phyloP scores from a whole-genome alignment of 35 echinoderm and acorn worm genomes.

The Ophiothrix spiculata region DNA sequence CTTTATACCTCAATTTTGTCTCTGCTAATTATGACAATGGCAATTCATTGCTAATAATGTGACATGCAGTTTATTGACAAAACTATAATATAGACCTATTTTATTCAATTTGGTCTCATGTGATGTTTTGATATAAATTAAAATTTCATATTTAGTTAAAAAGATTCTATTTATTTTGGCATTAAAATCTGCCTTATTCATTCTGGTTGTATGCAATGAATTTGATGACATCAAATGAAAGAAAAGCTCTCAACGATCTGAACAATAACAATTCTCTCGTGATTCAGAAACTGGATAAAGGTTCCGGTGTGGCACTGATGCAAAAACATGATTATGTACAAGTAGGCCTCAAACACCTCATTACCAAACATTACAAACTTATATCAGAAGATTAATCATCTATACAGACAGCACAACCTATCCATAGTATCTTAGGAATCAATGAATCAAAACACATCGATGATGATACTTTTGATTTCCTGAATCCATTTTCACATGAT shows the following conservation, averaged over 20 bases:
- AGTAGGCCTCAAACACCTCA: neutral
- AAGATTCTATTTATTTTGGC: too few relatives aligned
- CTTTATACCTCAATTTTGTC: too few relatives aligned
- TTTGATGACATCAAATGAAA: neutral
- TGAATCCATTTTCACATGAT: neutral
- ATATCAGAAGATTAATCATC: neutral
- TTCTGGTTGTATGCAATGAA: too few relatives aligned
- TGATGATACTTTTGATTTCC: neutral
- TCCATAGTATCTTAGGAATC: neutral
- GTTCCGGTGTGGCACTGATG: neutral
- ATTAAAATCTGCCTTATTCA: too few relatives aligned
- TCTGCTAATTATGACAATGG: too few relatives aligned
- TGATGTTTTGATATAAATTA: too few relatives aligned
- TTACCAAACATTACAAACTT: neutral
- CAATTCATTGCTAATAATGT: too few relatives aligned
- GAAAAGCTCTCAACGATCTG: neutral
- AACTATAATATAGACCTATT: too few relatives aligned
- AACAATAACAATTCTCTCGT: neutral
- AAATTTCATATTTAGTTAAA: too few relatives aligned
- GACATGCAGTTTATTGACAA: too few relatives aligned
- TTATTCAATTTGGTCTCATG: too few relatives aligned
- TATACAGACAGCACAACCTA: too few relatives aligned
- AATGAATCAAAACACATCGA: neutral
- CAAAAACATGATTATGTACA: neutral
- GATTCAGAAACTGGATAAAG: neutral